phyloP scores from a whole-genome alignment of 1,140 invertebrate genomes.

The Brachionus rotundiformis region DNA sequence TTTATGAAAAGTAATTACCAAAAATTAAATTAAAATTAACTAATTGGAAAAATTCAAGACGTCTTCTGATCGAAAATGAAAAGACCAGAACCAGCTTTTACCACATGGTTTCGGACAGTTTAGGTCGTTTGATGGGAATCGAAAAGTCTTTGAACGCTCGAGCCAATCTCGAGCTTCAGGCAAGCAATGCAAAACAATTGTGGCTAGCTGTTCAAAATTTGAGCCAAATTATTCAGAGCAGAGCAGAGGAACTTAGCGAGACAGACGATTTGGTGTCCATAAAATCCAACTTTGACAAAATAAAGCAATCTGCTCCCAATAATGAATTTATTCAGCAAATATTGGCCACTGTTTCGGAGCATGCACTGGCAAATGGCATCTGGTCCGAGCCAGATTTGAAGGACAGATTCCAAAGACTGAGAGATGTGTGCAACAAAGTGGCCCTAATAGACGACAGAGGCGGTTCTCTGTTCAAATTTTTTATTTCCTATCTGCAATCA shows the following conservation, averaged over 20 bases:
- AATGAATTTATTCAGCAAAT: slow-evolving; percentile 73
- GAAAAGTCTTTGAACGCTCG: slow-evolving; percentile 75
- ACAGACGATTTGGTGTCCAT: slow-evolving; percentile 70
- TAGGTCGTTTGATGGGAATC: slow-evolving; percentile 81
- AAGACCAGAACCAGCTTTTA: slow-evolving; percentile 66
- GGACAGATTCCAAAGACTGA: slow-evolving; percentile 79
- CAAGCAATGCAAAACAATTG: slow-evolving; percentile 48
- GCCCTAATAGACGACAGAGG: slow-evolving; percentile 78
- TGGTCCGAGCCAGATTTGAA: slow-evolving; percentile 80
- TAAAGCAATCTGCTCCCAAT: slow-evolving; percentile 65
- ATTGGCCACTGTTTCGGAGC: slow-evolving; percentile 74
- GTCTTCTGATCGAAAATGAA: slow-evolving; percentile 69
- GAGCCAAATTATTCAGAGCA: slow-evolving; percentile 53
- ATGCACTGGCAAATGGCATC: slow-evolving; percentile 76
- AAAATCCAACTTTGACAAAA: slow-evolving; percentile 73
- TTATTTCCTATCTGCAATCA: slow-evolving; percentile 82
- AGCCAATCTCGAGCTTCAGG: slow-evolving; percentile 69
- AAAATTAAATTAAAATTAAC: slow-evolving; percentile 64
- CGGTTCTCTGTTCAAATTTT: slow-evolving; percentile 76
- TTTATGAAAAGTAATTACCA: slow-evolving; percentile 69
- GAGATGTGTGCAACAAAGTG: slow-evolving; percentile 68
- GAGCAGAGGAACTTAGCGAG: slow-evolving; percentile 61
- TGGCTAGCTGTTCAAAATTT: slow-evolving; percentile 46
- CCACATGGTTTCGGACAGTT: slow-evolving; percentile 75
- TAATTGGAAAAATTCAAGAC: slow-evolving; percentile 53